Evolutionary conservation across 2,797 vertebrate species (phyloP).

Genomic region (Poecilia velifera): DNA sequence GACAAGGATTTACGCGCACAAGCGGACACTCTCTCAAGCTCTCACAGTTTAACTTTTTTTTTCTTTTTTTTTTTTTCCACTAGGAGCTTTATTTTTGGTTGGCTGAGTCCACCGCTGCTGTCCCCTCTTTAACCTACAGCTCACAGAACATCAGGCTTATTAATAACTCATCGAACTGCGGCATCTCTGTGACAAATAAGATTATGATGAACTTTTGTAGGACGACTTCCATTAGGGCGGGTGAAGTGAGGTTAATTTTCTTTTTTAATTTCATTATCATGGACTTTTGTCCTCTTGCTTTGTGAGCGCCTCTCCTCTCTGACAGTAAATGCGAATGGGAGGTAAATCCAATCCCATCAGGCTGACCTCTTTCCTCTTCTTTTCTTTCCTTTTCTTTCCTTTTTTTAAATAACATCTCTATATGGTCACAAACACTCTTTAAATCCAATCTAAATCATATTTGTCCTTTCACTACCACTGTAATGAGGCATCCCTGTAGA

Average conservation of each 20-base stretch:
- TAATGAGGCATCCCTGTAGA: neutral
- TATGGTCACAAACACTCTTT: constrained; percentile 12
- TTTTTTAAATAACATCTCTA: constrained; percentile 5
- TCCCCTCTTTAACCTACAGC: neutral
- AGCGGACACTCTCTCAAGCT: neutral
- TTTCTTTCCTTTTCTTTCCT: constrained; percentile 11
- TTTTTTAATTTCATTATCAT: constrained; percentile 12
- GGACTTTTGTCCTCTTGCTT: constrained; percentile 17
- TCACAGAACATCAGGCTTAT: constrained; percentile 13
- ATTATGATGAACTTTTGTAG: constrained; percentile 1
- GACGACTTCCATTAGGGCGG: constrained; percentile 10
- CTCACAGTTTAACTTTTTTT: constrained; percentile 15
- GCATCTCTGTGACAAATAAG: constrained; percentile 18
- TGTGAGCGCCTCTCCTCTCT: neutral
- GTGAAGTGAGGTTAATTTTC: constrained; percentile 9
- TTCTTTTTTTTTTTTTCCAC: constrained; percentile 1
- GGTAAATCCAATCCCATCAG: constrained; percentile 6
- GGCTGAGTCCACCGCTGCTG: neutral
- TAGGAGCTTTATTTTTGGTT: neutral
- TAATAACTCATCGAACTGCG: constrained; percentile 25
- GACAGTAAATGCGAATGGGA: constrained; percentile 22
- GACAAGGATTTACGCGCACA: constrained; percentile 32
- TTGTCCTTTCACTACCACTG: neutral
- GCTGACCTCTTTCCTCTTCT: constrained; percentile 26
- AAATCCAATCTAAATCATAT: constrained; percentile 19